Evolutionary conservation across 2,888 invertebrate genomes (phyloP).

Genomic region (Auanema freiburgensis): DNA sequence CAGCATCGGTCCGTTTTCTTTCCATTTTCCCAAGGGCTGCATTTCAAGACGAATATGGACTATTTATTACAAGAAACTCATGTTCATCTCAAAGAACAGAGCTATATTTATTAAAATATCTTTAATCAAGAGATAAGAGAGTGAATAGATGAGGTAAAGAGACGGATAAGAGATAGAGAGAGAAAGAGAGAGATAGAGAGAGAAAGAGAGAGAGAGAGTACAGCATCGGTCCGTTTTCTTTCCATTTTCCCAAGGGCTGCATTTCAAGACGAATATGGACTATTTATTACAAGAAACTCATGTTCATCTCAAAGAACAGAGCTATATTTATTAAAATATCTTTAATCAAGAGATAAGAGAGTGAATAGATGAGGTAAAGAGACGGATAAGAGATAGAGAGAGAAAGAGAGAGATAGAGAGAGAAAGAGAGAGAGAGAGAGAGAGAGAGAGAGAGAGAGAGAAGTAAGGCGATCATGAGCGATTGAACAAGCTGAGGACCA

Average conservation of each 20-base stretch:
- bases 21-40: background rate
- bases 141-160: background rate
- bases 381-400: background rate
- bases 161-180: background rate
- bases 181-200: background rate
- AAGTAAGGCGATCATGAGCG: background rate
- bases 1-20: background rate
- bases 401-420: background rate
- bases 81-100: constrained; percentile 4
- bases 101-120: background rate
- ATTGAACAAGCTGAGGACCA: background rate
- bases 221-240: constrained; percentile 1
- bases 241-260: background rate
- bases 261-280: too few species aligned
- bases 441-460: constrained; percentile 2
- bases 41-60: too few species aligned
- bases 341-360: background rate
- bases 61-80: background rate
- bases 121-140: background rate
- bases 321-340: background rate
- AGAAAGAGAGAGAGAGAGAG: constrained; percentile 1
- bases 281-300: background rate
- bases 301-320: constrained; percentile 4
- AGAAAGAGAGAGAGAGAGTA: constrained; percentile 2
- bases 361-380: background rate